A percentile compares a stretch with the other conserved stretches of the same genome.
phyloP scores from a whole-genome alignment of 2,113 vertebrate genomes.

The Nanorana parkeri region DNA sequence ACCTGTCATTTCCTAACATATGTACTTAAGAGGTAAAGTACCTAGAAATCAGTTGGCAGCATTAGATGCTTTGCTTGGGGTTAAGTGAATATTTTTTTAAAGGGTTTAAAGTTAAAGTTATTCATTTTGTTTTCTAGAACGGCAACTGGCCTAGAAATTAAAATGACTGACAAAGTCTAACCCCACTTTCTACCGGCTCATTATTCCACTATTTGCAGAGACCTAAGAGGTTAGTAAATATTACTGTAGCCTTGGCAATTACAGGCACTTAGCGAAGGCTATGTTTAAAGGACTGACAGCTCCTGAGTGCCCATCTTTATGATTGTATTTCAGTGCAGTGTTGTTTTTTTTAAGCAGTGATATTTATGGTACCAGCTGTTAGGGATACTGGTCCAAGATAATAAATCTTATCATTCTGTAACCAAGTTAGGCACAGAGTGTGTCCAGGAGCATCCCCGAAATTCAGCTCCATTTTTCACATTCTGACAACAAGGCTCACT shows the following conservation, averaged over 20 bases:
- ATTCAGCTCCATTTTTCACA: constrained; percentile 39
- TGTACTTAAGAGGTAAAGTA: neutral
- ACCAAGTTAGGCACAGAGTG: constrained; percentile 30
- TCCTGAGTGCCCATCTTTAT: constrained; percentile 15
- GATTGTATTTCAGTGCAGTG: constrained; percentile 34
- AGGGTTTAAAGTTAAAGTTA: no score
- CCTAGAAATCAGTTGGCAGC: neutral
- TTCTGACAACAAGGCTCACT: constrained; percentile 38
- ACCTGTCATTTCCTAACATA: no score
- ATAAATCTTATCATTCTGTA: constrained; percentile 49
- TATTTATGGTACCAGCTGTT: constrained; percentile 55
- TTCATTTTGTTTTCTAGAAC: neutral
- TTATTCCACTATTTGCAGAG: constrained; percentile 20
- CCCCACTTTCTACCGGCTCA: neutral
- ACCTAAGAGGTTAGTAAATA: constrained; percentile 42
- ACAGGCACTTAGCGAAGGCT: constrained; percentile 33
- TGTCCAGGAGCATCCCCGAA: constrained; percentile 51
- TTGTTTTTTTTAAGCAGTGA: constrained; percentile 28
- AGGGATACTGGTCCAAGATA: constrained; percentile 23
- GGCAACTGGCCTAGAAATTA: constrained; percentile 14
- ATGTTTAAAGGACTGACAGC: constrained; percentile 37
- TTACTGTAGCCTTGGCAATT: constrained; percentile 48
- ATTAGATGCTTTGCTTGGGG: no score
- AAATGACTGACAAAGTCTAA: constrained; percentile 37
- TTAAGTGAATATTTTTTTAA: no score